These are phyloP conservation scores for Cheilosia variabilis DNA, from an alignment of 2,888 invertebrate genomes.

Conservation along the genomic window DNA sequence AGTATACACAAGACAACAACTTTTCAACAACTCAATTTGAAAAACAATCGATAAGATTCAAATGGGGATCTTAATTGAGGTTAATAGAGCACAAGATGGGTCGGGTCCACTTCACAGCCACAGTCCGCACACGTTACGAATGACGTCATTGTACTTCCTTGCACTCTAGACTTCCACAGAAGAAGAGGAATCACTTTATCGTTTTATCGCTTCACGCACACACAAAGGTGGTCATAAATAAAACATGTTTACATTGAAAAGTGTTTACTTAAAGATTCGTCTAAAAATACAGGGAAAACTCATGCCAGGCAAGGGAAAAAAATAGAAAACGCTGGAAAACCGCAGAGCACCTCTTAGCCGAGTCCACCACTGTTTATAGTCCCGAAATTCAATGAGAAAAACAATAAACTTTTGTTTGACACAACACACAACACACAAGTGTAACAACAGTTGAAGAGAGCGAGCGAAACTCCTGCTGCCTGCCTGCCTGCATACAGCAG, in stretches of 20 bases:
- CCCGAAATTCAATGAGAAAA: slow-evolving; percentile 63
- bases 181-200: slow-evolving; percentile 23
- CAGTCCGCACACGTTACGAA: slow-evolving; percentile 38
- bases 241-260: slow-evolving; percentile 66
- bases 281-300: slow-evolving; percentile 19
- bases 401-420: slow-evolving; percentile 70
- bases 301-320: slow-evolving; percentile 3
- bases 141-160: slow-evolving; percentile 72
- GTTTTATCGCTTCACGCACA: background rate
- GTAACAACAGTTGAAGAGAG: slow-evolving; percentile 53
- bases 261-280: slow-evolving; percentile 60
- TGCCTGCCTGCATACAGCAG: slow-evolving; percentile 59
- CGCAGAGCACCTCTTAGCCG: slow-evolving; percentile 42
- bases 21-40: slow-evolving; percentile 39
- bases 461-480: slow-evolving; percentile 10
- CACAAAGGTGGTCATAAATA: slow-evolving; percentile 35
- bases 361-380: slow-evolving; percentile 61
- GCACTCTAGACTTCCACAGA: slow-evolving; percentile 37
- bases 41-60: slow-evolving; percentile 71
- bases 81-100: slow-evolving; percentile 72
- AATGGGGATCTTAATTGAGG: slow-evolving; percentile 69
- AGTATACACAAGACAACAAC: slow-evolving; percentile 65
- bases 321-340: slow-evolving; percentile 13
- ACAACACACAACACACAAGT: slow-evolving; percentile 13
- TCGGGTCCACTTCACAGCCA: slow-evolving; percentile 14